Conservation (phyloP, 2,888 invertebrate species). For the Ariolimax columbianus region DNA sequence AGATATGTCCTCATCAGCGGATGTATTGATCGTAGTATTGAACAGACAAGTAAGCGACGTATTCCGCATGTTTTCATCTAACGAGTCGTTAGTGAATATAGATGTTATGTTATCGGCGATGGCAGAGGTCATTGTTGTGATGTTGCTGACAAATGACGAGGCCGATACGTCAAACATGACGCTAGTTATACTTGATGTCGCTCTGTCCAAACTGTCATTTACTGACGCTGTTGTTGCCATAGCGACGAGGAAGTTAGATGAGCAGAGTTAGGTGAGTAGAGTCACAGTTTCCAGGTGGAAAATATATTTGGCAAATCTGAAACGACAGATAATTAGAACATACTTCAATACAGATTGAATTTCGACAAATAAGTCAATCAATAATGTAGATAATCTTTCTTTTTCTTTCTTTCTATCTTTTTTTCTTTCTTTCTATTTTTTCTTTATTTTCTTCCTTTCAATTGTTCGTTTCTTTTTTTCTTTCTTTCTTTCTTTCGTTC, state of each 20-base stretch:
- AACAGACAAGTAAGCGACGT: conserved; percentile 40
- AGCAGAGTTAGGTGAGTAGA: background rate
- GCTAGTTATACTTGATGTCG: background rate
- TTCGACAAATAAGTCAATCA: no score
- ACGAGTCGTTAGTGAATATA: background rate
- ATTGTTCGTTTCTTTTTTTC: background rate
- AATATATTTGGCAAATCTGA: background rate
- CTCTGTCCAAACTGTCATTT: background rate
- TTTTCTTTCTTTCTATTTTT: background rate
- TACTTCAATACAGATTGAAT: no score
- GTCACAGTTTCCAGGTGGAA: background rate
- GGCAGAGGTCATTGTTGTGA: background rate
- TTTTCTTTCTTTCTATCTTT: no score
- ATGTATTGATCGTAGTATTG: conserved; percentile 49
- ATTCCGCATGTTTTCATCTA: background rate
- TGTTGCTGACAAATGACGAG: background rate
- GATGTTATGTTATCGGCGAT: background rate
- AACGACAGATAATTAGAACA: no score
- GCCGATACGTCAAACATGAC: background rate
- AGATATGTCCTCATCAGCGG: conserved; percentile 25
- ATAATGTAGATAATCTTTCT: no score
- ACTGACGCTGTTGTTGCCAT: background rate
- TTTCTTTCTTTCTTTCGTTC: no score
- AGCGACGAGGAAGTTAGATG: background rate
- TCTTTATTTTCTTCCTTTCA: background rate